These are phyloP conservation scores for Pachycephus smyrnensis DNA, from an alignment of 2,888 invertebrate genomes.

Conservation along the genomic window DNA sequence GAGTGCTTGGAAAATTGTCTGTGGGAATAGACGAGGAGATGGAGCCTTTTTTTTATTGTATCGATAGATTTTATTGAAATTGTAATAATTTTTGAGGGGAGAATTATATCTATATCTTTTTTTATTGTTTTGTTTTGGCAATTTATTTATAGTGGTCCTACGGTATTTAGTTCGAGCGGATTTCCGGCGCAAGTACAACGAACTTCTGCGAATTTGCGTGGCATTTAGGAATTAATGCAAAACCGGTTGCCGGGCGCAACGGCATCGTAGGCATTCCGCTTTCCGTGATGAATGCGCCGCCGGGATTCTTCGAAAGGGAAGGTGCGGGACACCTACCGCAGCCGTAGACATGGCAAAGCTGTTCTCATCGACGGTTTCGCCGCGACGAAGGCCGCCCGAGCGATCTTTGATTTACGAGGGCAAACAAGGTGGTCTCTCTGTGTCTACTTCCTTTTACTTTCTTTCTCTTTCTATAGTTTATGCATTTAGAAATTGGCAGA, in stretches of 20 bases:
- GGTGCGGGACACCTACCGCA: slow-evolving; percentile 30
- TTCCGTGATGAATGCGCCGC: slow-evolving; percentile 21
- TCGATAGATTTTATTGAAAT: not conserved
- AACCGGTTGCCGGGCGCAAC: not conserved
- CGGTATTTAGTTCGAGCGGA: not conserved
- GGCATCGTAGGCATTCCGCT: not conserved
- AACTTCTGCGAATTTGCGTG: not conserved
- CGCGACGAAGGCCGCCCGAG: slow-evolving; percentile 19
- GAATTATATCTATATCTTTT: not conserved
- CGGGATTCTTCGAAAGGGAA: slow-evolving; percentile 24
- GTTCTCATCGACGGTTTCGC: slow-evolving; percentile 8
- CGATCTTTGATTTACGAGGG: slow-evolving; percentile 41
- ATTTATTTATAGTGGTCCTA: not conserved
- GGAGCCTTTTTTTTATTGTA: not conserved
- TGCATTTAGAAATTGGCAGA: not conserved
- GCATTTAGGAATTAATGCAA: slow-evolving; percentile 1
- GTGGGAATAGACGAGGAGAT: not conserved
- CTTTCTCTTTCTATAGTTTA: not conserved
- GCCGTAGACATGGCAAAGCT: slow-evolving; percentile 6
- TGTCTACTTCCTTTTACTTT: slow-evolving; percentile 11
- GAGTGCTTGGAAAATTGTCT: slow-evolving; percentile 54
- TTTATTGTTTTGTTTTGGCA: not conserved
- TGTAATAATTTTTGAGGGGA: not conserved
- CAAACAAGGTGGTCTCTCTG: slow-evolving; percentile 42
- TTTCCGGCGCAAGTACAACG: slow-evolving; percentile 1